Evolutionary conservation across 2,113 vertebrate species (phyloP).

Genomic region (Brienomyrus longianalis): DNA sequence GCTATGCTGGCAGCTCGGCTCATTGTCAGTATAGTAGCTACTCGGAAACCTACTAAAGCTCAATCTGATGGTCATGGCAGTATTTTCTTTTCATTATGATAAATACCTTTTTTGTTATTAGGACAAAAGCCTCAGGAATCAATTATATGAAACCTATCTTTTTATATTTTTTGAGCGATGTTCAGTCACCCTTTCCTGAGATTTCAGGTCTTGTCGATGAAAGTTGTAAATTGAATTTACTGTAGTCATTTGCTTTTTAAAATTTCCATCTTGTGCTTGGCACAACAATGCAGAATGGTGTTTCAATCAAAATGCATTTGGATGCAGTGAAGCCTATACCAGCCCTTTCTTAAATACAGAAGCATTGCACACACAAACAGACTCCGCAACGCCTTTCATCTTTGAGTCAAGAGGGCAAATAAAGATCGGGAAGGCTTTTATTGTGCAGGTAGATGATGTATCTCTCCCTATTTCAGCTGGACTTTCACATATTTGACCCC

Average conservation of each 20-base stretch:
- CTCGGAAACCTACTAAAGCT: not conserved
- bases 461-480: not conserved
- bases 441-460: not conserved
- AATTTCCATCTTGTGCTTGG: not conserved
- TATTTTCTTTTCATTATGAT: not conserved
- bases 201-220: not conserved
- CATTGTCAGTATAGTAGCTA: not conserved
- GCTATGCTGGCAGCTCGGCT: not conserved
- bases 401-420: not conserved
- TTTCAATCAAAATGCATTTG: not conserved
- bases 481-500: not conserved
- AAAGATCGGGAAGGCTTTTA: not conserved
- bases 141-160: not conserved
- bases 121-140: not conserved
- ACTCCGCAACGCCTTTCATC: not conserved
- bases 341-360: not conserved
- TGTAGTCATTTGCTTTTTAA: not conserved
- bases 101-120: not conserved
- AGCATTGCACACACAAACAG: not conserved
- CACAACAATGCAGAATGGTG: not conserved
- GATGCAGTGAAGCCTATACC: not conserved
- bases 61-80: not conserved
- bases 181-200: not conserved
- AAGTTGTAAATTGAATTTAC: not conserved
- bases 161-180: not conserved